A percentile compares a stretch with the other conserved stretches of the same genome.
Evolutionary conservation across 2,113 vertebrate species (phyloP).

Genomic region (Mystacornis crossleyi): DNA sequence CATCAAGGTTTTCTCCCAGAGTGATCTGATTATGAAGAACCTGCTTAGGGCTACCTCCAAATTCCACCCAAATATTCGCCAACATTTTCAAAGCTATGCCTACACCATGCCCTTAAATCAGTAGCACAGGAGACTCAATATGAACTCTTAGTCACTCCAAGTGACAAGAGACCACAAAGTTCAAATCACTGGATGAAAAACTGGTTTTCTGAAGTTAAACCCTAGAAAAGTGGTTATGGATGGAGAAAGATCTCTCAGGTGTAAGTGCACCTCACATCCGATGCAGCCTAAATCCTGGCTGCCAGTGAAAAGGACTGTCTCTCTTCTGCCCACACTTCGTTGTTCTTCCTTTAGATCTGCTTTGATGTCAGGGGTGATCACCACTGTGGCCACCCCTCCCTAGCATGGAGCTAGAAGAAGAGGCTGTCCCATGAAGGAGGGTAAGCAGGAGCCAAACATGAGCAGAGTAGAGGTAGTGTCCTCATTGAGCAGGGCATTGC

Average conservation of each 20-base stretch:
- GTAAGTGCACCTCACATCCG: rapidly evolving
- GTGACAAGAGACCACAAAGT: background rate
- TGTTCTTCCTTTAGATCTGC: background rate
- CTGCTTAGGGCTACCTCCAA: background rate
- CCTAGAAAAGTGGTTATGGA: background rate
- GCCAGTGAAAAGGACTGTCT: background rate
- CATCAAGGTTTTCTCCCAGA: background rate
- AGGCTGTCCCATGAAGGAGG: background rate
- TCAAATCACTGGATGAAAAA: background rate
- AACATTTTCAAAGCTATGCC: background rate
- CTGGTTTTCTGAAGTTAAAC: background rate
- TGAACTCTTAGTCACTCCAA: background rate
- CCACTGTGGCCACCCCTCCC: background rate
- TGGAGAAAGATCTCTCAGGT: background rate
- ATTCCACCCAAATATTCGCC: background rate
- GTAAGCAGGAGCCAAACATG: background rate
- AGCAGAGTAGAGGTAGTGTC: rapidly evolving
- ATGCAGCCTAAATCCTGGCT: background rate
- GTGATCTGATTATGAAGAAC: background rate
- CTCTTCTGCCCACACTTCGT: too few relatives aligned
- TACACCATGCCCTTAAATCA: background rate
- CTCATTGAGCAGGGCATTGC: background rate
- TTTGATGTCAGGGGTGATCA: too few relatives aligned
- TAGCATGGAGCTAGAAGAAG: background rate
- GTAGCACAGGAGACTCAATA: background rate